Evolutionary conservation across 2,888 invertebrate genomes (phyloP), one percentile per base, ranked within the genome.

Genomic region (Philereme vetulata): DNA sequence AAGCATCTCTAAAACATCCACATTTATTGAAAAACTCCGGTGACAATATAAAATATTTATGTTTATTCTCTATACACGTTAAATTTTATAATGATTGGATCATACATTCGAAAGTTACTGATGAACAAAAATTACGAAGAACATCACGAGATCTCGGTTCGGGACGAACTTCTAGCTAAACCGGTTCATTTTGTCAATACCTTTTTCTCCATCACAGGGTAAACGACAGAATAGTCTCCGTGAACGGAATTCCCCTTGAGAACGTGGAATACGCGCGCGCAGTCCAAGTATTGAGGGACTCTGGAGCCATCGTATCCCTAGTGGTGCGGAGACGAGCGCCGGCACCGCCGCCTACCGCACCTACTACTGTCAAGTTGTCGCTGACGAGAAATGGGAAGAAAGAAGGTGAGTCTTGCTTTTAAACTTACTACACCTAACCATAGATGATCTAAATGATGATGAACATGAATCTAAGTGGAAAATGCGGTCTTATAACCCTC

Each of bases 201-300:
- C 21, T 21, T 21, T 21, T 21, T 21, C 21, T 21, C 21, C 21
- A 21, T 21, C 21, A 33, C 93, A 99, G 99, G 91, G 98, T 99
- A 44, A 99, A 99, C 89, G 99, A 99, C 92, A 95, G 99, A 68
- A 98, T 99, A 78, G 96, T 99, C 69, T 97, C 97, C 57, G 99
- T 98, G 32, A 99, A 99, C 88, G 98, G 98, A 11, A 96, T 98
- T 45, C 97, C 98, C 0, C 92, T 99, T 72, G 99, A 99, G 85
- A 98, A 98, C 85, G 99, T 99, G 55, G 99, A 99, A 86, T 99
- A 99, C 82, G 97, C 96, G 9, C 96, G 97, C 0, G 98, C 98
- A 0, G 98, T 98, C 57, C 97, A 97, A 80, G 98, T 98, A 49
- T 91, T 98, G 62, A 94, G 98, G 43, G 98, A 98, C 84, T 97